Base-by-base conservation (phyloP, 64 coral and sea anemone species). In the Acropora tenuis region DNA sequence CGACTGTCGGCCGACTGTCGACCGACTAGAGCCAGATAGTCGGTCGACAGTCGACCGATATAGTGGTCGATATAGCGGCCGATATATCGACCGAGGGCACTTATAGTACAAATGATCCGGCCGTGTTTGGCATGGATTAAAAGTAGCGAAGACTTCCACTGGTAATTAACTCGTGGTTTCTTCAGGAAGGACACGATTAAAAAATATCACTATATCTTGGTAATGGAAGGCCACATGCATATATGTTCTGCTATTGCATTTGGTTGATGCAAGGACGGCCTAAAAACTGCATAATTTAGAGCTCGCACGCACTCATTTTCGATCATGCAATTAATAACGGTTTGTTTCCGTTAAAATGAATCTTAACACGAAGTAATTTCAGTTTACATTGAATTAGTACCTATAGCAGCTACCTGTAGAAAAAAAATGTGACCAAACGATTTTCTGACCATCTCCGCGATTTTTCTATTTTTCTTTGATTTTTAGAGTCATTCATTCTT, bases 151-250 rank as follows among this genome's bases (percentile, higher is more conserved):
- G 49, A 82, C 79, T 8, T 82, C 47, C 48, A 58, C 79, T 49
- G 47, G 43, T 50, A 61, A 50, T 30, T 30, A 30, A 30, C 18
- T 16, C 80, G 69, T 87, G 69, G 71, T 87, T 87, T 74, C 68
- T 17, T 87, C 71, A 87, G 85, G 71, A 87, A 74, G 15, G 46
- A 87, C 69, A 87, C 47, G 69, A 87, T 74, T 52, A 68, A 75
- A 55, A 87, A 87, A 75, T 87, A 50, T 87, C 12, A 83, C 80
- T 83, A 83, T 83, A 83, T 83, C 30, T 30, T 30, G 30, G 30
- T 30, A 30, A 30, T 30, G 30, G 30, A 30, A 30, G 30, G 30
- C 30, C 30, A 30, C 30, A 30, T 30, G 30, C 30, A 30, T 30
- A 30, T 30, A 63, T 10, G 59, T 63, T 63, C 59, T 63, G 59